These are phyloP conservation scores for Gymnocypris eckloni DNA, from an alignment of 2,797 vertebrate species.

Conservation along the genomic window DNA sequence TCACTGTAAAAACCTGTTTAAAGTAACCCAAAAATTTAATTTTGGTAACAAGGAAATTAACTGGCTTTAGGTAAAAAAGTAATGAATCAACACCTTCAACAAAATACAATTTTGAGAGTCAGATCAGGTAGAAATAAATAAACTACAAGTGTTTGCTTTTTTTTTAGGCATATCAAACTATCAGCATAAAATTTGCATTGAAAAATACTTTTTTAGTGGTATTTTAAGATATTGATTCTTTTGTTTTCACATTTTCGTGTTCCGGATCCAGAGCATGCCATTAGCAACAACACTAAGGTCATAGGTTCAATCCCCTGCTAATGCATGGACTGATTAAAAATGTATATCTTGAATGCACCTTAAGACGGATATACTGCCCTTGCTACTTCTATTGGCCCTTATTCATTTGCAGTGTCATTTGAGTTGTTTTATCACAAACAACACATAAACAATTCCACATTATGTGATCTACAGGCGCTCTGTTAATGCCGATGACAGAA, in stretches of 20 bases:
- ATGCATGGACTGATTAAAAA: slow-evolving; percentile 24
- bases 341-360: background rate
- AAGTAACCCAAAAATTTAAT: background rate
- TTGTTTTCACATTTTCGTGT: background rate
- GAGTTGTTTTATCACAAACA: slow-evolving; percentile 13
- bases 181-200: background rate
- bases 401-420: background rate
- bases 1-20: background rate
- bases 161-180: background rate
- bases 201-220: background rate
- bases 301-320: slow-evolving; percentile 1
- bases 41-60: background rate
- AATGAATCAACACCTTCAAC: background rate
- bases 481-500: background rate
- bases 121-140: background rate
- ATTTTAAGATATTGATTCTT: background rate
- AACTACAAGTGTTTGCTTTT: background rate
- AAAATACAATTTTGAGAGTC: background rate
- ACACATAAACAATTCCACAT: slow-evolving; percentile 9
- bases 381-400: background rate
- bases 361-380: background rate
- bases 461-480: background rate
- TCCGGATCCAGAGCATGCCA: background rate
- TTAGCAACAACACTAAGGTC: background rate
- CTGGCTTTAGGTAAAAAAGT: background rate